phyloP scores from a whole-genome alignment of 2,113 vertebrate species.

The Spilogale gracilis region DNA sequence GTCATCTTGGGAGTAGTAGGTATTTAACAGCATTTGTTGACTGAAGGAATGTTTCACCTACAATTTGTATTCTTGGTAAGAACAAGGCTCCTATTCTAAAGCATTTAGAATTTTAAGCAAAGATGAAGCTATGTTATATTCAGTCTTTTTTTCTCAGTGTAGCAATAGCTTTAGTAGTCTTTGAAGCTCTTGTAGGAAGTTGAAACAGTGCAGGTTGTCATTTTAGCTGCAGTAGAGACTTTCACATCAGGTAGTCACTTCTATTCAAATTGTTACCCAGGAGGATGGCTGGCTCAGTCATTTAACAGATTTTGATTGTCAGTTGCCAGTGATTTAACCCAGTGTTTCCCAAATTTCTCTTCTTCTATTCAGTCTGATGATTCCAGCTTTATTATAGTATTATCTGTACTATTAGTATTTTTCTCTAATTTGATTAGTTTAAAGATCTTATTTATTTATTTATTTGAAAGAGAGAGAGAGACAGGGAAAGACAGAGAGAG shows the following conservation, averaged over 20 bases:
- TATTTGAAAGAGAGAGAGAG: too few species aligned
- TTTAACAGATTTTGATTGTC: not conserved
- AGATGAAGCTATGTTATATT: not conserved
- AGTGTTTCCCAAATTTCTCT: not conserved
- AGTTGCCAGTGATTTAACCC: not conserved
- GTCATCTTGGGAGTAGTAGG: not conserved
- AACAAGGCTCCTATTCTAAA: not conserved
- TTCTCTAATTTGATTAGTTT: not conserved
- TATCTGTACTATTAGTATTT: not conserved
- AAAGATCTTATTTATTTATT: too few species aligned
- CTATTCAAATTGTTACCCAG: not conserved
- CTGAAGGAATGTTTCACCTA: not conserved
- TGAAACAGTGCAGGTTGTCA: not conserved
- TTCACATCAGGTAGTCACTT: not conserved
- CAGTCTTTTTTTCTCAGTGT: conserved; percentile 16
- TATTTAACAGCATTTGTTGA: conserved; percentile 40
- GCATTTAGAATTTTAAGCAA: conserved; percentile 5
- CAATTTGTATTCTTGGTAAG: not conserved
- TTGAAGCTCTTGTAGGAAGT: conserved; percentile 19
- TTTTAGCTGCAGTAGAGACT: not conserved
- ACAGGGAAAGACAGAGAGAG: too few species aligned
- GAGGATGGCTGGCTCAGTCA: not conserved
- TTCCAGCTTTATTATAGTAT: not conserved
- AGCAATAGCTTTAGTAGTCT: not conserved
- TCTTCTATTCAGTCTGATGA: not conserved